Evolutionary conservation across 2,797 vertebrate species (phyloP).

Genomic region (Cyprinodon diabolis): DNA sequence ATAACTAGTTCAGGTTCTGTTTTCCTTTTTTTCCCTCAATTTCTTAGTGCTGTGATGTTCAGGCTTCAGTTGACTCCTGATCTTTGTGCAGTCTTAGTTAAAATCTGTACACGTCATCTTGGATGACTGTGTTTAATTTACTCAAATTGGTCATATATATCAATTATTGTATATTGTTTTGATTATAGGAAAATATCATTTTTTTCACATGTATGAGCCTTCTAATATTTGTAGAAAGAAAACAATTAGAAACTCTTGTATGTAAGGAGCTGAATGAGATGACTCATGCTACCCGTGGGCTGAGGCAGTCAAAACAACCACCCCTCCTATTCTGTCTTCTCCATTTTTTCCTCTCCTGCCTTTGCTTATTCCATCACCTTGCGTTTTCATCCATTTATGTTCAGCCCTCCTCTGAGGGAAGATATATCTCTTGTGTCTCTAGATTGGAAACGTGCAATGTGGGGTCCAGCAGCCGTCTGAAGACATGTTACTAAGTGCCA

Average conservation of each 20-base stretch:
- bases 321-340: slow-evolving; percentile 30
- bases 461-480: slow-evolving; percentile 4
- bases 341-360: slow-evolving; percentile 28
- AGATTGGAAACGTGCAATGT: slow-evolving; percentile 1
- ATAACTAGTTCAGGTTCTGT: not conserved
- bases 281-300: slow-evolving; percentile 63
- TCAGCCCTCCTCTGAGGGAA: slow-evolving; percentile 15
- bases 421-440: slow-evolving; percentile 11
- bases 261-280: slow-evolving; percentile 48
- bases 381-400: slow-evolving; percentile 33
- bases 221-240: slow-evolving; percentile 26
- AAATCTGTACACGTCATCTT: not conserved
- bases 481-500: slow-evolving; percentile 18
- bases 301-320: slow-evolving; percentile 51
- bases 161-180: not conserved
- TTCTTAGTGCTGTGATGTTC: not conserved
- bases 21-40: not conserved
- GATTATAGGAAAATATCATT: not conserved
- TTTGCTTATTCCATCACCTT: slow-evolving; percentile 22
- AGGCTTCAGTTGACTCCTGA: not conserved
- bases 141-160: not conserved
- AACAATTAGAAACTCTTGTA: slow-evolving; percentile 48
- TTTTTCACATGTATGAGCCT: slow-evolving; percentile 1
- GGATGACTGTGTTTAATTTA: not conserved
- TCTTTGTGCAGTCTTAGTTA: not conserved